These are phyloP conservation scores for Neocrepidodera transversa DNA, from an alignment of 2,888 invertebrate genomes.

Conservation along the genomic window DNA sequence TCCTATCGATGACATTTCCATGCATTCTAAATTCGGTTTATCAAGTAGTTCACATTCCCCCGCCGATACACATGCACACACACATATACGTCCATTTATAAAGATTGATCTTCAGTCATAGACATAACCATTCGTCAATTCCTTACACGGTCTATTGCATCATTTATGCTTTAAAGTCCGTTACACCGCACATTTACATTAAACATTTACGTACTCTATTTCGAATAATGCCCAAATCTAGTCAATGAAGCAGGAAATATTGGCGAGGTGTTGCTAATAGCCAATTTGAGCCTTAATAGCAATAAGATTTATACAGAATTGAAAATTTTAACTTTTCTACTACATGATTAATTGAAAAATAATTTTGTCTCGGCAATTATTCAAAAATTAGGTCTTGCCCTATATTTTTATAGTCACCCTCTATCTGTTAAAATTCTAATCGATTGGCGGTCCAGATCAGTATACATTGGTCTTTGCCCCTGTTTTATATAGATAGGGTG, in stretches of 20 bases:
- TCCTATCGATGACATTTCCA: constrained; percentile 59
- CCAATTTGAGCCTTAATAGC: constrained; percentile 12
- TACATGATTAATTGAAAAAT: too few species aligned
- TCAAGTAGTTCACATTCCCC: constrained; percentile 46
- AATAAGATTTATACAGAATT: constrained; percentile 3
- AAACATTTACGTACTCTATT: constrained; percentile 37
- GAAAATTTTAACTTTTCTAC: too few species aligned
- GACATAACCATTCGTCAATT: constrained; percentile 56
- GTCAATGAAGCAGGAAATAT: constrained; percentile 28
- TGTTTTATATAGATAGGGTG: constrained; percentile 42
- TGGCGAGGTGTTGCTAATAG: constrained; percentile 17
- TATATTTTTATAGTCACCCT: too few species aligned
- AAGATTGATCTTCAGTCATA: constrained; percentile 55
- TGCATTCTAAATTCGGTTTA: constrained; percentile 57
- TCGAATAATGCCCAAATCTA: constrained; percentile 27
- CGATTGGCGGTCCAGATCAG: neutral
- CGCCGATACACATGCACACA: constrained; percentile 34
- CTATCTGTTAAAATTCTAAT: neutral
- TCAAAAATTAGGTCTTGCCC: neutral
- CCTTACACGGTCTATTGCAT: constrained; percentile 46
- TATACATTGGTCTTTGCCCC: constrained; percentile 31
- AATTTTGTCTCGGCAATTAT: too few species aligned
- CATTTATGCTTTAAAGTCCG: constrained; percentile 48
- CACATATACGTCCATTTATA: constrained; percentile 43
- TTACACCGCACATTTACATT: constrained; percentile 41